Evolutionary conservation across 2,113 vertebrate species (phyloP), one percentile per base, ranked within the genome.

Genomic region (Scomber scombrus): DNA sequence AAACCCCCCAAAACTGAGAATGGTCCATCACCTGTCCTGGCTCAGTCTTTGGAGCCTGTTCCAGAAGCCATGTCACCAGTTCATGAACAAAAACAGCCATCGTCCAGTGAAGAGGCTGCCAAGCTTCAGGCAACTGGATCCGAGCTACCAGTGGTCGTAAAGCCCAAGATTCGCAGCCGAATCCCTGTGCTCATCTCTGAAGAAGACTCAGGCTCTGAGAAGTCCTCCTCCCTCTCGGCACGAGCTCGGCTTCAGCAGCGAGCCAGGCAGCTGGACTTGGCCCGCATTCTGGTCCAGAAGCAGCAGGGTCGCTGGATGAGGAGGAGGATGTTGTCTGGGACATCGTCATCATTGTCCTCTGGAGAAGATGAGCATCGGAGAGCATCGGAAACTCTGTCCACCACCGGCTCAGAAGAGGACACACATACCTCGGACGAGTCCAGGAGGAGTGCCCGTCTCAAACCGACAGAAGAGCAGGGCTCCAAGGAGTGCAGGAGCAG

Each of bases 351-450:
- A 0, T 77, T 96, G 2, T 98, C 98, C 16, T 98, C 97, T 62
- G 97, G 95, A 0, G 92, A 93, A 0, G 97, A 98, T 0, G 97
- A 97, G 61, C 94, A 92, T 54, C 94, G 89, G 0, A 90, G 94
- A 0, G 93, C 95, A 5, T 98, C 97, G 0, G 97, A 97, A 88
- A 97, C 96, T 0, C 87, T 96, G 49, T 98, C 97, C 0, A 95
- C 95, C 57, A 95, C 96, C 0, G 97, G 96, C n/a, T 98, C 97
- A 0, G 97, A 99, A 91, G 98, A 99, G 88, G 97, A 98, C 89
- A 95, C 94, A 0, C 96, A 95, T 0, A 93, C 96, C 89, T 96
- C 95, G 0, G 97, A 97, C 0, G 97, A 97, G 47, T 92, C 95
- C 18, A 94, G 80, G 79, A 97, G 95, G 81, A 91, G 72, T 26